Evolutionary conservation across 2,888 invertebrate genomes (phyloP).

Genomic region (Epirrita christyi): DNA sequence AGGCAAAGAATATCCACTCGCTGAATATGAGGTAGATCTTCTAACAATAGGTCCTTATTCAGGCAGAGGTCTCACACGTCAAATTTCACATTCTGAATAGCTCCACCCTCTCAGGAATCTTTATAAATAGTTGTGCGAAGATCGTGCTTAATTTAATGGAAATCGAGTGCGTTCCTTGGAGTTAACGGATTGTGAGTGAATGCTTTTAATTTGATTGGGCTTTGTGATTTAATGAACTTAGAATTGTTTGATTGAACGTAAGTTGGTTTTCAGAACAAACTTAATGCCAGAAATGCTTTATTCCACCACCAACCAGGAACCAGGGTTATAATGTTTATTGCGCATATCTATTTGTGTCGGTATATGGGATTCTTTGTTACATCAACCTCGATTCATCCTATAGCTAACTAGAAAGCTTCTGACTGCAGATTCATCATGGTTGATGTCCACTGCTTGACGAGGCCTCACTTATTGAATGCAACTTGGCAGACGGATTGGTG

Average conservation of each 20-base stretch:
- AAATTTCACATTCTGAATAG: constrained; percentile 83
- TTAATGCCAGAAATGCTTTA: no score
- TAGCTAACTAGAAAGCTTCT: no score
- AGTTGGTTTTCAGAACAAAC: no score
- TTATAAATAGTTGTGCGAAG: constrained; percentile 81
- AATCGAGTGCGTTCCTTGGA: constrained; percentile 73
- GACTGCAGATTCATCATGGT: no score
- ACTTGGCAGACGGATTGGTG: no score
- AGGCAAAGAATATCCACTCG: constrained; percentile 63
- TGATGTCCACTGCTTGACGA: no score
- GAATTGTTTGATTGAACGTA: constrained; percentile 16
- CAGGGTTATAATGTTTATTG: no score
- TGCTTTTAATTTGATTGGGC: constrained; percentile 69
- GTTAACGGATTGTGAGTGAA: constrained; percentile 67
- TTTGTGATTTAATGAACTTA: constrained; percentile 41
- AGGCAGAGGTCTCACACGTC: constrained; percentile 75
- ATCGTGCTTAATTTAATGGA: constrained; percentile 81
- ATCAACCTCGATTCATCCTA: no score
- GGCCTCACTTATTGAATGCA: no score
- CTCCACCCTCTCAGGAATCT: constrained; percentile 69
- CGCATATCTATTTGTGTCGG: no score
- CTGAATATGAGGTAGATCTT: constrained; percentile 70
- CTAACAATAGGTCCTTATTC: constrained; percentile 59
- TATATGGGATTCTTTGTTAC: no score
- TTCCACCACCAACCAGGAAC: no score